phyloP scores from a whole-genome alignment of 2,113 vertebrate genomes.

The Baryphthengus martii region DNA sequence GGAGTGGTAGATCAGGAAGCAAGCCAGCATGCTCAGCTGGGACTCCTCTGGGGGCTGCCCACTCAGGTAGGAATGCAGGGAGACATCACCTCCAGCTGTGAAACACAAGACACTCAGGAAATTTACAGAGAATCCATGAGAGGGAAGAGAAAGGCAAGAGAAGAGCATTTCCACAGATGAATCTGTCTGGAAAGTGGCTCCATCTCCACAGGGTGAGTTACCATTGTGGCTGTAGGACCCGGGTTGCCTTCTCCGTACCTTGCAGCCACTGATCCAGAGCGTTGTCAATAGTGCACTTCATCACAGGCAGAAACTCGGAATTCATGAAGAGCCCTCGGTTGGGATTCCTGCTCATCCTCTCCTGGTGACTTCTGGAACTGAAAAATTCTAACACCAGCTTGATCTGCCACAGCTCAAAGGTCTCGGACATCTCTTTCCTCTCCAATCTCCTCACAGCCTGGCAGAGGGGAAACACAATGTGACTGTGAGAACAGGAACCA shows the following conservation, averaged over 20 bases:
- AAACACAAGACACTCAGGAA: neutral
- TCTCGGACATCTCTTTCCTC: slow-evolving; percentile 80
- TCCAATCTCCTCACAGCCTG: slow-evolving; percentile 81
- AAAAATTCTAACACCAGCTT: slow-evolving; percentile 92
- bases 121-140: neutral
- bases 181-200: neutral
- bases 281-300: slow-evolving; percentile 89
- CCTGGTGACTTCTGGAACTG: slow-evolving; percentile 82
- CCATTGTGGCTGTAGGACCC: fast-evolving
- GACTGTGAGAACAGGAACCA: neutral
- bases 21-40: slow-evolving; percentile 82
- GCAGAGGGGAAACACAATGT: neutral
- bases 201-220: neutral
- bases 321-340: slow-evolving; percentile 83
- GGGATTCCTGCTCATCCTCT: slow-evolving; percentile 69
- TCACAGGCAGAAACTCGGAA: slow-evolving; percentile 91
- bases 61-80: slow-evolving; percentile 82
- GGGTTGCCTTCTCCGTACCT: slow-evolving; percentile 66
- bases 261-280: slow-evolving; percentile 88
- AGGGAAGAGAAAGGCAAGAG: neutral
- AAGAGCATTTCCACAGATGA: neutral
- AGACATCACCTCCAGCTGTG: slow-evolving; percentile 79
- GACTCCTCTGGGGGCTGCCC: slow-evolving; percentile 71
- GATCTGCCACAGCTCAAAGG: slow-evolving; percentile 92
- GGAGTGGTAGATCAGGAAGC: slow-evolving; percentile 90